These are phyloP conservation scores for Drosophila mercatorum DNA, from an alignment of 2,888 invertebrate genomes.

Conservation along the genomic window DNA sequence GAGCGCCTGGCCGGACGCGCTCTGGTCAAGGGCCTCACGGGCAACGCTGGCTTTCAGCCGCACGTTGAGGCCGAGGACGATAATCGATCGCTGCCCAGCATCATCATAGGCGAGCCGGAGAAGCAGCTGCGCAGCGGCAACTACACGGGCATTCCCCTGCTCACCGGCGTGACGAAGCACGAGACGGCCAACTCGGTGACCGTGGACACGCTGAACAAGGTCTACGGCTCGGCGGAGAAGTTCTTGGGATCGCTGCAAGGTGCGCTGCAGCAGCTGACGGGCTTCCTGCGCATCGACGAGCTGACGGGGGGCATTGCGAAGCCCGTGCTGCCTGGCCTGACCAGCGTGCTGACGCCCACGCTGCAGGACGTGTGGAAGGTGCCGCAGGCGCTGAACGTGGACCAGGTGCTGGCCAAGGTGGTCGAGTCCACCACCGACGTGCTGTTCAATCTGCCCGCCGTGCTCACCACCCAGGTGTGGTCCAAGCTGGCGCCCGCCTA, in stretches of 20 bases:
- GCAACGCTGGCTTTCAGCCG: slow-evolving; percentile 88
- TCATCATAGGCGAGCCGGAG: slow-evolving; percentile 88
- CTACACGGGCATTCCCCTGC: slow-evolving; percentile 87
- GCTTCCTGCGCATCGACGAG: slow-evolving; percentile 77
- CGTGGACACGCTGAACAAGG: slow-evolving; percentile 70
- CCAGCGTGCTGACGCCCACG: slow-evolving; percentile 66
- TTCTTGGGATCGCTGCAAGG: slow-evolving; percentile 78
- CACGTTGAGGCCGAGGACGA: slow-evolving; percentile 89
- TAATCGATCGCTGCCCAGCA: slow-evolving; percentile 88
- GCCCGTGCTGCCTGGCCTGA: slow-evolving; percentile 78
- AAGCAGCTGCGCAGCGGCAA: slow-evolving; percentile 86
- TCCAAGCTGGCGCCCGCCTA: slow-evolving; percentile 87
- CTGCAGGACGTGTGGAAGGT: slow-evolving; percentile 81
- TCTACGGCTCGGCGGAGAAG: slow-evolving; percentile 80
- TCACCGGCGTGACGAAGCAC: slow-evolving; percentile 90
- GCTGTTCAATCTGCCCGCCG: slow-evolving; percentile 91
- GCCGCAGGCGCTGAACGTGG: slow-evolving; percentile 74
- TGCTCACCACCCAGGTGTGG: slow-evolving; percentile 90
- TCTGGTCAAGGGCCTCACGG: slow-evolving; percentile 88
- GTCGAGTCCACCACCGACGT: slow-evolving; percentile 87
- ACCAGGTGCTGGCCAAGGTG: slow-evolving; percentile 82
- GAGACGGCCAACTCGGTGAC: slow-evolving; percentile 86
- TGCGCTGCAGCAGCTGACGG: slow-evolving; percentile 70
- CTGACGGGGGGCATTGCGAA: slow-evolving; percentile 77
- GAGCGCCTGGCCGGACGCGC: slow-evolving; percentile 86